Base-by-base conservation (phyloP, 2,888 invertebrate genomes). In the Hydrotaea diabolus region DNA sequence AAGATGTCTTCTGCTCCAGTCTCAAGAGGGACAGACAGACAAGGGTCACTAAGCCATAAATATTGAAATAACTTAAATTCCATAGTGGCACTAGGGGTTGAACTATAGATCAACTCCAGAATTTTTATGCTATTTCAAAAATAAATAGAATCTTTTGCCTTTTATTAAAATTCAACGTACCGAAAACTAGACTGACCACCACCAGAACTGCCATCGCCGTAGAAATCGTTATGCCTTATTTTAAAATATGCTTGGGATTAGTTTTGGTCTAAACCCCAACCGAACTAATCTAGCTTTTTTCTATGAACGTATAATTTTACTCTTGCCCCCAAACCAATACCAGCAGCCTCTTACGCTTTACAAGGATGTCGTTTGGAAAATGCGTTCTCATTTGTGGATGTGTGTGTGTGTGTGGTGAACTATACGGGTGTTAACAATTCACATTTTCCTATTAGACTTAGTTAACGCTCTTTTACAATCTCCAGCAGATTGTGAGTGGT, bases 391-490 rank as follows among this genome's bases (percentile, higher is more conserved):
- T 13, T 1, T 49, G n/a, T 15, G n/a, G 15, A 7, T 49, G 39
- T 13, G 1, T 49, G n/a, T 15, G n/a, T 49, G n/a, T 49, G n/a
- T 15, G 13, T 57, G 23, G n/a, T 23, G n/a, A n/a, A n/a, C n/a
- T n/a, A n/a, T 31, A 31, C 19, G 59, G 15, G 26, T 59, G 23
- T 36, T 17, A 64, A 64, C 64, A 36, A 64, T 64, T 36, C 36
- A 36, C 13, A 23, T 59, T 59, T 59, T 59, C 31, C 23, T 64
- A 64, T 36, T 64, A 64, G 31, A 31, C 31, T 31, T 5, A 64
- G 64, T 64, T 23, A 59, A 59, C 23, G 59, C 15, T 4, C 15
- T 59, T 59, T 64, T 17, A 36, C 64, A 64, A 64, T 39, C 36
- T 39, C 15, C 9, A 46, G 9, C 21, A 53, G 53, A 53, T n/a